These are phyloP conservation scores for Xenopus petersii DNA, from an alignment of 2,797 vertebrate genomes.

Conservation along the genomic window DNA sequence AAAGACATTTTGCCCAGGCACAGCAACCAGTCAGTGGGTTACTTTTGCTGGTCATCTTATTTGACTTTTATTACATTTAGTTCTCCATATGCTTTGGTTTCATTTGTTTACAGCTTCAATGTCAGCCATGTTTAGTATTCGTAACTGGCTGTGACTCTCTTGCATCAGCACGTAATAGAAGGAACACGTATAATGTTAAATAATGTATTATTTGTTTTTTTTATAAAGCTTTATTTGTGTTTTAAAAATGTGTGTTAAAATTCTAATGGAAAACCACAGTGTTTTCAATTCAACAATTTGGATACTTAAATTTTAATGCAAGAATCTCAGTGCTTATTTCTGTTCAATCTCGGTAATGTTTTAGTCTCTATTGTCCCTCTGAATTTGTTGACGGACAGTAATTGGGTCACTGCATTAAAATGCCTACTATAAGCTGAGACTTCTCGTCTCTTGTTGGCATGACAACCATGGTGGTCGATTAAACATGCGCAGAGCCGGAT, in stretches of 20 bases:
- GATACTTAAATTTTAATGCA: slow-evolving; percentile 54
- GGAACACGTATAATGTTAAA: no score
- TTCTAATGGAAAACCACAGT: slow-evolving; percentile 31
- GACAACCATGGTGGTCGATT: slow-evolving; percentile 89
- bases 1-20: no score
- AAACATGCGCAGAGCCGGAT: slow-evolving; percentile 79
- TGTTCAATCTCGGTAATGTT: slow-evolving; percentile 74
- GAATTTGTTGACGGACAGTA: slow-evolving; percentile 93
- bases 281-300: slow-evolving; percentile 24
- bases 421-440: slow-evolving; percentile 74
- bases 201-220: no score
- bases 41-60: no score
- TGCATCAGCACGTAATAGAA: no score
- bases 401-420: slow-evolving; percentile 94
- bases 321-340: slow-evolving; percentile 56
- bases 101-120: no score
- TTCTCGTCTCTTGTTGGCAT: slow-evolving; percentile 82
- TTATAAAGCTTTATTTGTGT: not conserved
- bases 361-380: slow-evolving; percentile 81
- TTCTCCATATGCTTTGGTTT: no score
- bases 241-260: slow-evolving; percentile 29
- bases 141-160: no score
- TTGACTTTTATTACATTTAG: no score
- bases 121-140: no score
- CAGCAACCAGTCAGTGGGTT: no score